Percentiles rank a stretch among this genome's conserved stretches.
Conservation (phyloP, 2,888 invertebrate species). For the Miltochrista miniata region DNA sequence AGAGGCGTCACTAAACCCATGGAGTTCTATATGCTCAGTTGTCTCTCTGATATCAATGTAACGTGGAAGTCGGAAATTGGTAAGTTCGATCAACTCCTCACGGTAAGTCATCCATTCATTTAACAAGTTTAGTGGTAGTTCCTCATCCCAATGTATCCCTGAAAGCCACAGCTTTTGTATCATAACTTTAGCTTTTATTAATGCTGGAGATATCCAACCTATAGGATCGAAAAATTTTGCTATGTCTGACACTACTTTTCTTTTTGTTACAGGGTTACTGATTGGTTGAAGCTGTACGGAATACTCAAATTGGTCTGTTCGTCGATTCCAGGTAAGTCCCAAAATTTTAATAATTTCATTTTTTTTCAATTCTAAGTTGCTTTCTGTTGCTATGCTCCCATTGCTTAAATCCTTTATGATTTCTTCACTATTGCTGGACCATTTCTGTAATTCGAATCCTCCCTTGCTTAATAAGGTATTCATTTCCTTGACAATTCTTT, state of each 20-base stretch:
- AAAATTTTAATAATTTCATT: too few relatives aligned
- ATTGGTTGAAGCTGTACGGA: too few relatives aligned
- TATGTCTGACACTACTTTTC: conserved; percentile 30
- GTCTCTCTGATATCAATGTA: conserved; percentile 14
- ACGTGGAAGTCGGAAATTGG: conserved; percentile 15
- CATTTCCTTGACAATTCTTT: conserved; percentile 6
- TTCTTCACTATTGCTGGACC: conserved; percentile 4
- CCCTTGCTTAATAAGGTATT: conserved; percentile 3
- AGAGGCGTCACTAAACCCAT: conserved; percentile 2
- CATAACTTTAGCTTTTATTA: conserved; percentile 9
- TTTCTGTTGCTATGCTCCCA: conserved; percentile 23
- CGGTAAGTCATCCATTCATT: conserved; percentile 28
- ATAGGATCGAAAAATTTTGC: conserved; percentile 22
- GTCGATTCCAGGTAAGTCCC: too few relatives aligned
- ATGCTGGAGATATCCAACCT: conserved; percentile 13
- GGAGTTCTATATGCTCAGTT: neutral
- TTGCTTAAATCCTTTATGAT: neutral
- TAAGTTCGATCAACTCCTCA: conserved; percentile 7
- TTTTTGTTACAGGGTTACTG: conserved; percentile 22
- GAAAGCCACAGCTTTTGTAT: conserved; percentile 15
- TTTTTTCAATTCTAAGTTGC: conserved; percentile 25
- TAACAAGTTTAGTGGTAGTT: conserved; percentile 8
- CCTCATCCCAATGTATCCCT: conserved; percentile 17
- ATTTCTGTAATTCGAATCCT: conserved; percentile 14
- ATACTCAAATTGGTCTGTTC: too few relatives aligned